Evolutionary conservation across 2,797 vertebrate genomes (phyloP).

Genomic region (Pyrocephalus nanus): DNA sequence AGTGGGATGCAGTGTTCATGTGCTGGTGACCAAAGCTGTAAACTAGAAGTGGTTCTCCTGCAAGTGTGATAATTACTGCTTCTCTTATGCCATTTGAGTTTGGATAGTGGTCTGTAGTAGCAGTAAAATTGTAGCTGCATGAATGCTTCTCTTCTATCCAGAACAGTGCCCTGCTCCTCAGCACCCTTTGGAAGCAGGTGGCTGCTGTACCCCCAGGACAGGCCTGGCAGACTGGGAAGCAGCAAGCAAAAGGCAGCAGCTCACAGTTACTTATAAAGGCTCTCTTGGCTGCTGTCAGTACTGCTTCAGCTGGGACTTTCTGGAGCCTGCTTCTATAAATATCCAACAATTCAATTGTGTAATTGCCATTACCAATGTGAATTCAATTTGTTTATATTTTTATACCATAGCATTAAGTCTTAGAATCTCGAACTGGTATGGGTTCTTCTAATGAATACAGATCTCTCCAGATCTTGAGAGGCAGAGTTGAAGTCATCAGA

Average conservation of each 20-base stretch:
- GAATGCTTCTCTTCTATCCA: not conserved
- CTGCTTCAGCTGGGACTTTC: slow-evolving; percentile 39
- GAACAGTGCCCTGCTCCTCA: not conserved
- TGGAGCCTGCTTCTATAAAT: slow-evolving; percentile 54
- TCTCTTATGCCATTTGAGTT: not conserved
- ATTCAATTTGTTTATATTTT: slow-evolving; percentile 60
- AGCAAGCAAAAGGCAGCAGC: not conserved
- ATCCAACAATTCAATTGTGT: slow-evolving; percentile 47
- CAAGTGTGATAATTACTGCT: not conserved
- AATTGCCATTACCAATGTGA: slow-evolving; percentile 43
- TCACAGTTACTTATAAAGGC: not conserved
- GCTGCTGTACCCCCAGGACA: not conserved
- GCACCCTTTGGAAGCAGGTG: not conserved
- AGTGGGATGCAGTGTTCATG: accelerated
- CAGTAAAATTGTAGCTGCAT: not conserved
- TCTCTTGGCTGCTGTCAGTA: not conserved
- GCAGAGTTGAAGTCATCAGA: slow-evolving; percentile 31
- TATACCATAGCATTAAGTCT: slow-evolving; percentile 9
- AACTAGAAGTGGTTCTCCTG: not conserved
- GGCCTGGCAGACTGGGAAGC: not conserved
- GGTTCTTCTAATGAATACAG: not conserved
- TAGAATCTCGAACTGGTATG: not conserved
- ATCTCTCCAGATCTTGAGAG: slow-evolving; percentile 12
- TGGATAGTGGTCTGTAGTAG: not conserved
- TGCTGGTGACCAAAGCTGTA: not conserved